A percentile compares a stretch with the other conserved stretches of the same genome.
Conservation (phyloP, 2,797 vertebrate genomes). For the Columba guinea region DNA sequence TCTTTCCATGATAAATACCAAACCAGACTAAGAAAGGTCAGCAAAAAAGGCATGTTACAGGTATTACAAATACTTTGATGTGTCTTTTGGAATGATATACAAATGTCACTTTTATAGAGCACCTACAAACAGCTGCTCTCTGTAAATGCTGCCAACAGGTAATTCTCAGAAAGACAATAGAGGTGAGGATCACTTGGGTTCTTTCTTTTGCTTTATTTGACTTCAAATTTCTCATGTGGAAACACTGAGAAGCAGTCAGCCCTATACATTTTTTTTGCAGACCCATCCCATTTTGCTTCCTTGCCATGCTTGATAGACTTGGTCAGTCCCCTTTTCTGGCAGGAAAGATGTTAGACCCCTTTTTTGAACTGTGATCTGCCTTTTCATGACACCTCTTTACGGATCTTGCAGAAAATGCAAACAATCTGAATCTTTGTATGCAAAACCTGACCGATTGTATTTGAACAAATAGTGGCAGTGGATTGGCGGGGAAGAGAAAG, state of each 20-base stretch:
- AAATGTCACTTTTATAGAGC: not conserved
- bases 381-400: not conserved
- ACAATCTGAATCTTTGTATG: not conserved
- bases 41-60: not conserved
- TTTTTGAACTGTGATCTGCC: not conserved
- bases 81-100: not conserved
- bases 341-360: not conserved
- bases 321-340: not conserved
- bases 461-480: not conserved
- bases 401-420: not conserved
- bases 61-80: not conserved
- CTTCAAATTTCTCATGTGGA: not conserved
- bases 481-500: not conserved
- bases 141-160: not conserved
- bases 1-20: slow-evolving; percentile 37
- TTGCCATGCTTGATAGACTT: not conserved
- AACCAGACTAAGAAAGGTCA: slow-evolving; percentile 49
- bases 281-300: not conserved
- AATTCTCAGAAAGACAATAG: not conserved
- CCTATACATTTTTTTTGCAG: not conserved
- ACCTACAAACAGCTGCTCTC: slow-evolving; percentile 2
- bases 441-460: not conserved
- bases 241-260: not conserved
- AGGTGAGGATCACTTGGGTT: not conserved
- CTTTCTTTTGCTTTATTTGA: not conserved